Evolutionary conservation across 2,113 vertebrate genomes (phyloP), one percentile per base, ranked within the genome.

Genomic region (Gadus macrocephalus): DNA sequence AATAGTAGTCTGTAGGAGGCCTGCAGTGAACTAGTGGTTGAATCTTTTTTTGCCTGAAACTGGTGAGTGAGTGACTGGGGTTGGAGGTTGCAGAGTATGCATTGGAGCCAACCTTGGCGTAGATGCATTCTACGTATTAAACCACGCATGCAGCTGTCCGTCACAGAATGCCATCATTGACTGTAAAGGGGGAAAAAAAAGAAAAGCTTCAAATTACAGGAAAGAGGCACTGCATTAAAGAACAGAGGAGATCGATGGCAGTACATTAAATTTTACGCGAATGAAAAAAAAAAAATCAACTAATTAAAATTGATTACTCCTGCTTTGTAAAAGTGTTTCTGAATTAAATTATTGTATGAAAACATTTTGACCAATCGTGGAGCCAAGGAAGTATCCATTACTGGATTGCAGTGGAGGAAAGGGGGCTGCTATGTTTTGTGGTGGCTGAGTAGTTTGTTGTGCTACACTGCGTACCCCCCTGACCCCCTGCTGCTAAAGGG

Each of bases 331-430:
- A 92, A 92, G 92, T 93, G 92, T 93, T 93, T 92, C 89, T 89
- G 91, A 92, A 93, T 92, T 93, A 92, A 92, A 92, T 93, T 92
- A 93, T 93, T 92, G 89, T 92, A 92, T 92, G 89, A 92, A 92
- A 93, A 93, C 90, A 92, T 92, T 93, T 92, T 92, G 91, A 92
- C 90, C 92, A 93, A 92, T 92, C 78, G 88, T 87, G 89, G 89
- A 90, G 88, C 91, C 85, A 87, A 90, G 90, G 90, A 93, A 92
- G 92, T 92, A 91, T 92, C 92, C 92, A 92, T 93, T 93, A 93
- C 91, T 92, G 91, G 87, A 92, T 93, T 92, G 90, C 89, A 90
- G 88, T 88, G 83, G 85, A 86, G 89, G 83, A 87, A 49, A 9
- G 42, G 81, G 75, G 80, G 78, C 85, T 85, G 86, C 89, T 90